Evolutionary conservation across 2,113 vertebrate genomes (phyloP).

Genomic region (Peucedramus taeniatus): DNA sequence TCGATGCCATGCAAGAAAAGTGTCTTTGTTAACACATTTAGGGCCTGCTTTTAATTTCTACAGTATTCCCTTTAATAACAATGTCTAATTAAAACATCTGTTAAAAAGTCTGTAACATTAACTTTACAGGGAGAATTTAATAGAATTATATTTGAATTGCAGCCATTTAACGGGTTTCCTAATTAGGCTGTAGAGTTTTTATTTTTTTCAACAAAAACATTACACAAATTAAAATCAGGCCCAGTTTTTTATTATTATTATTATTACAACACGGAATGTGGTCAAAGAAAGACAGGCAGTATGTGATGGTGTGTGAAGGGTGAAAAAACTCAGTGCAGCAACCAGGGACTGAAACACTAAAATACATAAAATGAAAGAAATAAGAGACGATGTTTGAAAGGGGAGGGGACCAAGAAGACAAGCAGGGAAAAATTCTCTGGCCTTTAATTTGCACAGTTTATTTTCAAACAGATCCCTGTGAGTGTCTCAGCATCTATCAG

Average conservation of each 20-base stretch:
- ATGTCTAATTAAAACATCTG: slow-evolving; percentile 87
- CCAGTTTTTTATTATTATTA: slow-evolving; percentile 69
- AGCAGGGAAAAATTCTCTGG: not conserved
- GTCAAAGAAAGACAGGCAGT: slow-evolving; percentile 51
- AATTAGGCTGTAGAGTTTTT: slow-evolving; percentile 74
- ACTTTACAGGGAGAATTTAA: slow-evolving; percentile 85
- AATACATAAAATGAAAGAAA: not conserved
- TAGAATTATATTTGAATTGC: slow-evolving; percentile 85
- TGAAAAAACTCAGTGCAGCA: not conserved
- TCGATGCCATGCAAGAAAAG: slow-evolving; percentile 70
- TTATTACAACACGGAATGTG: slow-evolving; percentile 59
- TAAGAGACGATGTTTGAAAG: not conserved
- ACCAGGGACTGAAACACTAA: not conserved
- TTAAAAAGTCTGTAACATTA: slow-evolving; percentile 87
- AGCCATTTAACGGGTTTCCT: slow-evolving; percentile 79
- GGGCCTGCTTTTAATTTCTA: slow-evolving; percentile 82
- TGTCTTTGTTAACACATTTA: slow-evolving; percentile 81
- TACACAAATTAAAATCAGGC: slow-evolving; percentile 72
- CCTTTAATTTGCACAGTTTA: not conserved
- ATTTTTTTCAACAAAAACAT: slow-evolving; percentile 67
- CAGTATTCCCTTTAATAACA: slow-evolving; percentile 84
- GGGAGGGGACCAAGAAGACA: not conserved
- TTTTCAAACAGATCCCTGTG: not conserved
- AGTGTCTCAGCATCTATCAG: not conserved
- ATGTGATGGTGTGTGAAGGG: slow-evolving; percentile 28